Evolutionary conservation across 1,140 invertebrate genomes (phyloP).

Genomic region (Holotrichia oblita): DNA sequence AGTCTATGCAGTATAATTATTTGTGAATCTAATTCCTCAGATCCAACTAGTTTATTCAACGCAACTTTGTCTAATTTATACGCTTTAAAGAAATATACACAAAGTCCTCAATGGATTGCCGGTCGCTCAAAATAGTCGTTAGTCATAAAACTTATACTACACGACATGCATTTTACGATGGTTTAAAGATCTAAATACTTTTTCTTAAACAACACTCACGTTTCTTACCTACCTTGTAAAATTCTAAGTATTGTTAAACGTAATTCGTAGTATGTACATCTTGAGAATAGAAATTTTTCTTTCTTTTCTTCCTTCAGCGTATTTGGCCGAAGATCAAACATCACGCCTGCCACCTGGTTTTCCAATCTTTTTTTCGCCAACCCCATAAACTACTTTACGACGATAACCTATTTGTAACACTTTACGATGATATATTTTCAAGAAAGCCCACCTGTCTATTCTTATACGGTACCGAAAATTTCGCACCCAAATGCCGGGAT

Average conservation of each 20-base stretch:
- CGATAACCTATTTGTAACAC: slow-evolving; percentile 35
- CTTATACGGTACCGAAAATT: slow-evolving; percentile 32
- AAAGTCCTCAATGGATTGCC: too few species aligned
- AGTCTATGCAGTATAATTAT: too few species aligned
- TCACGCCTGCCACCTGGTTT: slow-evolving; percentile 54
- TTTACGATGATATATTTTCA: slow-evolving; percentile 40
- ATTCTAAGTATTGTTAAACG: neutral
- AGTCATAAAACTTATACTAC: slow-evolving; percentile 17
- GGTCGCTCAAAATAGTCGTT: neutral
- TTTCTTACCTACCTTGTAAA: neutral
- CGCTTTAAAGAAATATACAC: too few species aligned
- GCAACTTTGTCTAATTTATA: too few species aligned
- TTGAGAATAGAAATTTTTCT: slow-evolving; percentile 26
- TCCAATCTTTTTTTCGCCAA: slow-evolving; percentile 37
- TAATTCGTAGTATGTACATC: slow-evolving; percentile 23
- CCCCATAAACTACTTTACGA: slow-evolving; percentile 46
- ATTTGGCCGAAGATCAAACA: slow-evolving; percentile 49
- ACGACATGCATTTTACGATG: slow-evolving; percentile 5
- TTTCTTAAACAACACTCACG: slow-evolving; percentile 11
- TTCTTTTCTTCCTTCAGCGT: slow-evolving; percentile 8
- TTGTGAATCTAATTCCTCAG: too few species aligned
- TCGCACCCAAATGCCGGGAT: neutral
- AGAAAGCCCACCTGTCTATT: slow-evolving; percentile 45
- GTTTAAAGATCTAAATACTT: slow-evolving; percentile 9
- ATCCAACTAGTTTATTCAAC: too few species aligned